These are phyloP conservation scores for Calosoma granatense DNA, from an alignment of 1,140 invertebrate genomes.

Conservation along the genomic window DNA sequence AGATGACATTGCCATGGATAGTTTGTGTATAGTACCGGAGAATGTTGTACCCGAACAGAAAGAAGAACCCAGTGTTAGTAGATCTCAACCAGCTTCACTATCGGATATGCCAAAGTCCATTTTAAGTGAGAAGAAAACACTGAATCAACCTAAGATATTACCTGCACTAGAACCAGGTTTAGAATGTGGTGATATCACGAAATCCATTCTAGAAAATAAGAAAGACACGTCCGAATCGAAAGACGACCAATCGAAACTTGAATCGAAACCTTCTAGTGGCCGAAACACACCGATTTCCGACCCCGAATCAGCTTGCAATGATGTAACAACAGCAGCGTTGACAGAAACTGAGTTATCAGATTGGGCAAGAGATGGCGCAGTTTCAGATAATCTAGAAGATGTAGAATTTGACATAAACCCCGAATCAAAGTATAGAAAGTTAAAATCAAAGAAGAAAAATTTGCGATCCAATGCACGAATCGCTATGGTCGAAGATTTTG, in stretches of 20 bases:
- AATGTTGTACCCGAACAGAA: background rate
- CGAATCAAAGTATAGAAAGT: constrained; percentile 37
- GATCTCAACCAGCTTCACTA: constrained; percentile 12
- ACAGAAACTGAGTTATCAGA: constrained; percentile 79
- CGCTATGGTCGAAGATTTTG: constrained; percentile 18
- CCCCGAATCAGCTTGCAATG: constrained; percentile 41
- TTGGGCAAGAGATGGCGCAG: constrained; percentile 68
- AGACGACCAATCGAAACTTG: constrained; percentile 10
- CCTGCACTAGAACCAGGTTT: constrained; percentile 26
- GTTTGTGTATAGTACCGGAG: constrained; percentile 4
- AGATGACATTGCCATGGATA: constrained; percentile 21
- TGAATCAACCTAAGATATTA: constrained; percentile 32
- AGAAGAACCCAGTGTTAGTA: constrained; percentile 7
- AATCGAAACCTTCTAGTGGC: constrained; percentile 27
- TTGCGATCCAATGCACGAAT: background rate
- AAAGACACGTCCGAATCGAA: constrained; percentile 9
- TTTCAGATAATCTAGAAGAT: constrained; percentile 61
- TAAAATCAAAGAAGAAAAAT: constrained; percentile 31
- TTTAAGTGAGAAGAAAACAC: constrained; percentile 27
- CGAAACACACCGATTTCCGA: constrained; percentile 39
- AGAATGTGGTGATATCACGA: constrained; percentile 13
- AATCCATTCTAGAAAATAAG: constrained; percentile 15
- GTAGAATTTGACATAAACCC: constrained; percentile 49
- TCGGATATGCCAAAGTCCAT: constrained; percentile 23
- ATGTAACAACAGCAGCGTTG: constrained; percentile 53